Conservation (phyloP, 2,113 vertebrate species). For the Apaloderma vittatum region DNA sequence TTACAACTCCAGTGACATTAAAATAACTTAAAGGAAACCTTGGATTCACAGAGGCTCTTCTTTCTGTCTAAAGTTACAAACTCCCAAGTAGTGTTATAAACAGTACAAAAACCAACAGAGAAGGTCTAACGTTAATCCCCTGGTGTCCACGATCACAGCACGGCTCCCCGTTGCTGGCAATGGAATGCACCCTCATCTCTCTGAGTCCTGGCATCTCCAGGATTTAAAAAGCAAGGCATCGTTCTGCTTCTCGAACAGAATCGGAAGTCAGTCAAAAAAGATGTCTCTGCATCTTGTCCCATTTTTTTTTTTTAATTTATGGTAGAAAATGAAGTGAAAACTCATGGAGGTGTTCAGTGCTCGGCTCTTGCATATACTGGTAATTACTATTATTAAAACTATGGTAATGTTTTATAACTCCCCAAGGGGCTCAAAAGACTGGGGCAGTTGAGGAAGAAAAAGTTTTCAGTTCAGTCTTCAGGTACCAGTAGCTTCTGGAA, state of each 20-base stretch:
- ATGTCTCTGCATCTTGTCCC: not conserved
- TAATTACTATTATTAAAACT: conserved; percentile 58
- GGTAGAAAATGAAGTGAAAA: conserved; percentile 52
- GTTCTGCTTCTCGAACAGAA: conserved; percentile 53
- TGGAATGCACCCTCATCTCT: conserved; percentile 62
- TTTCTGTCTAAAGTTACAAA: conserved; percentile 68
- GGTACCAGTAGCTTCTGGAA: conserved; percentile 74
- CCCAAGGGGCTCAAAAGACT: conserved; percentile 50
- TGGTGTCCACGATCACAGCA: conserved; percentile 38
- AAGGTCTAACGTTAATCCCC: conserved; percentile 66
- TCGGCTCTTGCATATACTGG: conserved; percentile 56
- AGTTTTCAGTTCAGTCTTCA: conserved; percentile 71
- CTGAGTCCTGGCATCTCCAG: conserved; percentile 58
- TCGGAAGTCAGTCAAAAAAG: not conserved
- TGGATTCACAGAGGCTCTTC: conserved; percentile 64
- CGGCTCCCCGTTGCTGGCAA: conserved; percentile 43
- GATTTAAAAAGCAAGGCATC: conserved; percentile 76
- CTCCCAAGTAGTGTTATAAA: conserved; percentile 84
- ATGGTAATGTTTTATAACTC: conserved; percentile 36
- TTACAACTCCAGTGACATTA: conserved; percentile 69
- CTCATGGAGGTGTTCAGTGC: conserved; percentile 42
- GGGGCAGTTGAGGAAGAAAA: conserved; percentile 60
- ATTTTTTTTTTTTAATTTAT: not conserved
- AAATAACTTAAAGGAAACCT: conserved; percentile 79
- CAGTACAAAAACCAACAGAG: conserved; percentile 69